Conservation (phyloP, 2,797 vertebrate genomes). For the Amblyopsis hoosieri region DNA sequence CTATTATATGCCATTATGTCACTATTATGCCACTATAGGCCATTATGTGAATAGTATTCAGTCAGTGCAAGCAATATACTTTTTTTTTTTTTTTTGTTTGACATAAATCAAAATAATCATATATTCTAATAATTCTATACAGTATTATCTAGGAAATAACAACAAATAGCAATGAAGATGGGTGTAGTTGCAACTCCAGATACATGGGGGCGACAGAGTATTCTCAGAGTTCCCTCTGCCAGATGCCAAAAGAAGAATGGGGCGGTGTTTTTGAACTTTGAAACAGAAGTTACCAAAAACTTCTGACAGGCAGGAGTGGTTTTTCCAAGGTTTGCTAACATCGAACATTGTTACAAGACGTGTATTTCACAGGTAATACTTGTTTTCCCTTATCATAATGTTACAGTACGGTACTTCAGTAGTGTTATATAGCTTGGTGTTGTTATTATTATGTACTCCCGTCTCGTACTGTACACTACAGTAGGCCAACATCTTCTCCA, state of each 20-base stretch:
- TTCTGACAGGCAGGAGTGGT: conserved; percentile 51
- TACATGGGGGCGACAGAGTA: conserved; percentile 38
- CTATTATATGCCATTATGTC: too few species aligned
- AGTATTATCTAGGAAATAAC: too few species aligned
- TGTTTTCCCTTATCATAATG: background rate
- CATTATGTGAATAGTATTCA: too few species aligned
- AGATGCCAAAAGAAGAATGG: conserved; percentile 53
- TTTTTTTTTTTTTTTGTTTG: too few species aligned
- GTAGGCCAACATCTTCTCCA: background rate
- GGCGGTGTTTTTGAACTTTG: conserved; percentile 73
- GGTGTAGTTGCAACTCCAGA: conserved; percentile 30
- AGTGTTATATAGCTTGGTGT: background rate
- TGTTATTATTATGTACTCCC: background rate
- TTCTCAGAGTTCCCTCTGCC: fast-evolving
- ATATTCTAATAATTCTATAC: too few species aligned
- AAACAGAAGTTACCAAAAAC: conserved; percentile 30
- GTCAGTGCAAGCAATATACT: too few species aligned
- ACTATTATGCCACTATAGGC: too few species aligned
- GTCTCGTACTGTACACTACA: background rate
- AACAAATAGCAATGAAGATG: background rate
- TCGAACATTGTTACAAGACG: background rate
- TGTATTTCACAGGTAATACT: conserved; percentile 6
- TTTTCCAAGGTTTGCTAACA: background rate
- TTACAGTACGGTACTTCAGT: background rate
- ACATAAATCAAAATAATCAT: too few species aligned